Percentiles rank a stretch among this genome's conserved stretches.
Conservation (phyloP, 2,797 vertebrate species). For the Linurgus olivaceus region DNA sequence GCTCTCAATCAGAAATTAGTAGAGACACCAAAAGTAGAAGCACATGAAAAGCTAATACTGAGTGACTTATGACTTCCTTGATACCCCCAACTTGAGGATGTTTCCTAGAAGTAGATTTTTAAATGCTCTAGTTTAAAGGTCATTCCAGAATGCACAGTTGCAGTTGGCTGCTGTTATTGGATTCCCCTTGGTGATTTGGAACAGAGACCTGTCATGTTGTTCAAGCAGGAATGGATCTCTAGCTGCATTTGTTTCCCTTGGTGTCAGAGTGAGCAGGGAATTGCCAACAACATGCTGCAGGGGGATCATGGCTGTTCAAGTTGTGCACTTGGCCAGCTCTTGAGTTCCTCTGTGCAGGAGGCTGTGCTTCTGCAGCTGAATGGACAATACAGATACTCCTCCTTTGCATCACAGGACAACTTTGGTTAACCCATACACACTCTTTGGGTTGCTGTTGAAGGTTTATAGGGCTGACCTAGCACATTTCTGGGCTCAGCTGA, state of each 20-base stretch:
- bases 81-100: background rate
- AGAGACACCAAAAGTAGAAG: background rate
- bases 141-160: background rate
- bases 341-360: background rate
- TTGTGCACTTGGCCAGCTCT: background rate
- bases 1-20: background rate
- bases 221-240: background rate
- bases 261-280: background rate
- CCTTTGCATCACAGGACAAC: background rate
- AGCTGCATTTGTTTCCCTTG: background rate
- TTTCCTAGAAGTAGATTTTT: background rate
- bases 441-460: background rate
- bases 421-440: background rate
- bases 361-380: background rate
- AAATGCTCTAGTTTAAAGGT: background rate
- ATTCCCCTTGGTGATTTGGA: background rate
- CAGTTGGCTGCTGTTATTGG: background rate
- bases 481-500: background rate
- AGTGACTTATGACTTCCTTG: background rate
- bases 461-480: background rate
- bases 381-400: background rate
- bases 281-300: background rate
- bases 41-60: background rate
- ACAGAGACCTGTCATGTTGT: background rate
- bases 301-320: fast-evolving